Evolutionary conservation across 2,888 invertebrate genomes (phyloP).

Genomic region (Eupithecia pulchellata): DNA sequence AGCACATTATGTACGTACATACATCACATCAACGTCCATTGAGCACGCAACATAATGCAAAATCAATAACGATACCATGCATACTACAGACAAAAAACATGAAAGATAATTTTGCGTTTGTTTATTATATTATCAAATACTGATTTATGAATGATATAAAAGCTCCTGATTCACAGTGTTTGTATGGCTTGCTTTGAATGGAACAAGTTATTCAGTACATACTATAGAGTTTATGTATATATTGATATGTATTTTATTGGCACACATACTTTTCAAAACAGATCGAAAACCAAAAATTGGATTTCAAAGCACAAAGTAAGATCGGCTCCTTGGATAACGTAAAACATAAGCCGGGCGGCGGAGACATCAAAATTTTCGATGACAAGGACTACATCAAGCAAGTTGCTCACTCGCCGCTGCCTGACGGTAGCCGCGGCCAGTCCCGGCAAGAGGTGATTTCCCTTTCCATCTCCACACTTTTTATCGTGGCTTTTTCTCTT

Average conservation of each 20-base stretch:
- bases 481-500: slow-evolving; percentile 53
- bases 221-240: slow-evolving; percentile 29
- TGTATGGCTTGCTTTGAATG: slow-evolving; percentile 34
- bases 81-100: slow-evolving; percentile 28
- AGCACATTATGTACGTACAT: slow-evolving; percentile 34
- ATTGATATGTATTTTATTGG: slow-evolving; percentile 61
- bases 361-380: slow-evolving; percentile 96
- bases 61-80: slow-evolving; percentile 43
- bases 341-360: slow-evolving; percentile 96
- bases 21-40: slow-evolving; percentile 33
- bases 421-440: slow-evolving; percentile 65
- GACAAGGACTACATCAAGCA: slow-evolving; percentile 96
- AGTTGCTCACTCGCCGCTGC: slow-evolving; percentile 79
- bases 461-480: slow-evolving; percentile 52
- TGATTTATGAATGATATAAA: not conserved
- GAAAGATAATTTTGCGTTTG: slow-evolving; percentile 18
- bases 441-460: slow-evolving; percentile 83
- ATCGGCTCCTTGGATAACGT: slow-evolving; percentile 96
- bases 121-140: not conserved
- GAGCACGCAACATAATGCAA: slow-evolving; percentile 44
- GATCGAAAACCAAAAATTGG: slow-evolving; percentile 96
- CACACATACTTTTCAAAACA: slow-evolving; percentile 82
- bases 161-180: not conserved
- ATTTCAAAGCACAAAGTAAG: slow-evolving; percentile 96
- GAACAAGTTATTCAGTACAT: slow-evolving; percentile 26